phyloP scores from a whole-genome alignment of 1,140 invertebrate species.

The Apocrypta bakeri region DNA sequence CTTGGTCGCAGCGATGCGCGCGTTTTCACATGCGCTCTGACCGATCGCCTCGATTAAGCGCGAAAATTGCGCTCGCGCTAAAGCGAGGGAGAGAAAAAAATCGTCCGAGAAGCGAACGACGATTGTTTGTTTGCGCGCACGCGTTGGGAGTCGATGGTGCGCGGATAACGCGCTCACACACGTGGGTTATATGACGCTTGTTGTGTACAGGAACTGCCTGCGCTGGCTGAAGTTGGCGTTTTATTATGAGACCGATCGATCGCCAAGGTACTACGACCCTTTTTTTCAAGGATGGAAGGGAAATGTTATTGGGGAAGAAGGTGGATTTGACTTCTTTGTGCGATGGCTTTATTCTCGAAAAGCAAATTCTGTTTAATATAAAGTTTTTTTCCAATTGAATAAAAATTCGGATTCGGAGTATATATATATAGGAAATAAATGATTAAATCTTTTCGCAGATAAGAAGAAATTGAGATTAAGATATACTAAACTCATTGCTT shows the following conservation, averaged over 20 bases:
- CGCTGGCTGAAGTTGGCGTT: no score
- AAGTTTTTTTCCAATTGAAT: no score
- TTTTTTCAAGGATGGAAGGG: background rate
- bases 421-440: no score
- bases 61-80: background rate
- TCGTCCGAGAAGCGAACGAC: background rate
- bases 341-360: background rate
- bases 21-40: background rate
- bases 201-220: no score
- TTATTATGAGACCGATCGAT: background rate
- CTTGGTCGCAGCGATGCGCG: constrained; percentile 19
- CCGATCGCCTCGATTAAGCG: constrained; percentile 3
- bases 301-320: background rate
- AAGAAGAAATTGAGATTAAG: no score
- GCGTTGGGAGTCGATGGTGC: constrained; percentile 17
- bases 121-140: constrained; percentile 28
- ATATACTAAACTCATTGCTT: no score
- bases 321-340: no score
- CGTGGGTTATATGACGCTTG: constrained; percentile 7
- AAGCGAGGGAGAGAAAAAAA: background rate
- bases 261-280: background rate
- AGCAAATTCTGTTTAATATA: no score
- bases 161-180: constrained; percentile 28
- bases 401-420: no score
- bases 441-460: no score